Conservation (phyloP, 2,888 invertebrate genomes). For the Ophion ventricosus region DNA sequence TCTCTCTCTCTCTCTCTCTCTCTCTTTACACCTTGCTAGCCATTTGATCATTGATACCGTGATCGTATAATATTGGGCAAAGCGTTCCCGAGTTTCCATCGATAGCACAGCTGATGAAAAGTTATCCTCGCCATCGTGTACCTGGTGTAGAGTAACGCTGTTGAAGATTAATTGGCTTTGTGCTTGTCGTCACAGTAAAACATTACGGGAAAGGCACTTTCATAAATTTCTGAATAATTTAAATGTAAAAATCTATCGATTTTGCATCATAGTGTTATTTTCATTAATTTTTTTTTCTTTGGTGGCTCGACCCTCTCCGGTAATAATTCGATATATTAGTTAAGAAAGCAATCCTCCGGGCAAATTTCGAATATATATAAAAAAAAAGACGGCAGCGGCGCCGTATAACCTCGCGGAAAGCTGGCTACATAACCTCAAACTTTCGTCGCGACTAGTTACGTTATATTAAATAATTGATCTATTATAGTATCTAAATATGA, state of each 20-base stretch:
- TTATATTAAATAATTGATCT: too few species aligned
- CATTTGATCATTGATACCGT: constrained; percentile 1
- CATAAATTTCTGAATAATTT: background rate
- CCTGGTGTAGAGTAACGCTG: background rate
- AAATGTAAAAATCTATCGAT: background rate
- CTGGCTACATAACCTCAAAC: too few species aligned
- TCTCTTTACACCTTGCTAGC: background rate
- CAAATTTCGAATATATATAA: too few species aligned
- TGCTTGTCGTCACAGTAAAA: background rate
- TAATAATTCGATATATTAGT: too few species aligned
- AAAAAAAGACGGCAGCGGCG: too few species aligned
- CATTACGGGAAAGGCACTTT: background rate
- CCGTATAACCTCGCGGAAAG: too few species aligned
- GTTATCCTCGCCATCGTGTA: background rate
- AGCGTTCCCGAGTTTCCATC: background rate
- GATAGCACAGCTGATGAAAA: background rate
- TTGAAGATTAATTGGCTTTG: background rate
- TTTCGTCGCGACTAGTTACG: too few species aligned
- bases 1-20: constrained; percentile 19
- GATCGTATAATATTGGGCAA: constrained; percentile 14
- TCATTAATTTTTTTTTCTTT: too few species aligned
- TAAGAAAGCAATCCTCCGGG: too few species aligned
- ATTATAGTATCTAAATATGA: too few species aligned
- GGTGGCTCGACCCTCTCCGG: too few species aligned
- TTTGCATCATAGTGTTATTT: too few species aligned